Conservation (phyloP, 2,797 vertebrate species). For the Cynopterus sphinx region DNA sequence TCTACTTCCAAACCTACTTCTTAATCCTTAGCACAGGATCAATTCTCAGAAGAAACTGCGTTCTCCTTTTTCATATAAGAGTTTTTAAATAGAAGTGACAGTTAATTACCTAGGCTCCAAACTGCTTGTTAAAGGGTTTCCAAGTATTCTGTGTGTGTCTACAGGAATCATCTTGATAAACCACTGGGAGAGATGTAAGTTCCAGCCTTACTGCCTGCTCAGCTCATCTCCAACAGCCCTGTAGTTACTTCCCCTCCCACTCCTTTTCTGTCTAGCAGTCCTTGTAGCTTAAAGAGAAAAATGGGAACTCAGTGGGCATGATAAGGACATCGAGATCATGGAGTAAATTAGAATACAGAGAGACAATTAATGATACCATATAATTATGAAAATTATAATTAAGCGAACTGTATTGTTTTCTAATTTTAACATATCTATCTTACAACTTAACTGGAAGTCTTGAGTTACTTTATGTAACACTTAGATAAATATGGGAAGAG, state of each 20-base stretch:
- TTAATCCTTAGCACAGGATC: not conserved
- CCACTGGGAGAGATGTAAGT: not conserved
- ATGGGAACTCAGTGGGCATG: not conserved
- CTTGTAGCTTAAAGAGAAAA: not conserved
- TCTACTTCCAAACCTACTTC: not conserved
- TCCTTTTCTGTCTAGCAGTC: not conserved
- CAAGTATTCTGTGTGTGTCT: not conserved
- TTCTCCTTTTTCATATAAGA: not conserved
- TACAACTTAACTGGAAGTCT: not conserved
- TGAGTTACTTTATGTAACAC: not conserved
- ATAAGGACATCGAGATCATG: not conserved
- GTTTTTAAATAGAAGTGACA: not conserved
- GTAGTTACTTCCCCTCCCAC: not conserved
- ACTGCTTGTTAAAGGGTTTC: not conserved
- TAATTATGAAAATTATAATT: not conserved
- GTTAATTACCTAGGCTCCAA: not conserved
- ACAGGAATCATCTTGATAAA: not conserved
- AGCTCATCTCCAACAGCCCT: not conserved
- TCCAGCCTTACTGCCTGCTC: not conserved
- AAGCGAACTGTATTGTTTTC: not conserved
- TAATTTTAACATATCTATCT: not conserved
- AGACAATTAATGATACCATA: not conserved
- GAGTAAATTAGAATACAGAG: not conserved
- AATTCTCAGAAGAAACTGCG: not conserved
- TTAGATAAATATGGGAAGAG: not conserved